Evolutionary conservation across 2,888 invertebrate species (phyloP), one percentile per base, ranked within the genome.

Genomic region (Epinotia demarniana): DNA sequence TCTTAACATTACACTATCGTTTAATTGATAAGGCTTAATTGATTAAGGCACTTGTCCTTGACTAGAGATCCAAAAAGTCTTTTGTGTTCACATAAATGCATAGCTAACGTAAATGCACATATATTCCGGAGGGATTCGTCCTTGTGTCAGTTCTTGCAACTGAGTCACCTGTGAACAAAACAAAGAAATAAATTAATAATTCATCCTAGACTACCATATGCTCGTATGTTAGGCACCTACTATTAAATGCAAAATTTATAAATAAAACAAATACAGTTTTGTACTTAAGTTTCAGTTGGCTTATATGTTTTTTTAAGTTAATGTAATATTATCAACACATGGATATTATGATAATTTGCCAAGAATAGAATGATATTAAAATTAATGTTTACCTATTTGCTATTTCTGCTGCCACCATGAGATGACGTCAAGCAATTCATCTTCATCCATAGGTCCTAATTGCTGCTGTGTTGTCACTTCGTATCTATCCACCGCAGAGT

Each of bases 391-490:
- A 92, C 92, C 80, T 82, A 81, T 82, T 81, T 81, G 82, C 86
- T 94, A 95, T 93, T 95, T 95, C 86, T 97, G 96, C 86, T 97
- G 97, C 97, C 97, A 97, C 95, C 96, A 97, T 68, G 96, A 96
- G 82, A 97, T 97, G 80, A 96, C 97, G 84, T 98, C 98, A 53
- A 98, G 94, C 9, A 98, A 95, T 84, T 98, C 98, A 81, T 98
- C 98, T 87, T 98, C 98, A 85, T 98, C 98, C 94, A 97, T 97
- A 8, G 97, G 96, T 77, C 97, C 97, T 77, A 95, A 93, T 79
- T 95, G 93, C 64, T 95, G 95, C 77, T 95, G 94, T 68, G 90
- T 85, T 6, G 91, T 86, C 78, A 87, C 88, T 79, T 93, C 92
- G 80, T 93, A 92, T 73, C 92, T 87, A 80, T 94, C 93, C 61